These are phyloP conservation scores for Synanthedon tipuliformis DNA, from an alignment of 2,888 invertebrate genomes.

Conservation along the genomic window DNA sequence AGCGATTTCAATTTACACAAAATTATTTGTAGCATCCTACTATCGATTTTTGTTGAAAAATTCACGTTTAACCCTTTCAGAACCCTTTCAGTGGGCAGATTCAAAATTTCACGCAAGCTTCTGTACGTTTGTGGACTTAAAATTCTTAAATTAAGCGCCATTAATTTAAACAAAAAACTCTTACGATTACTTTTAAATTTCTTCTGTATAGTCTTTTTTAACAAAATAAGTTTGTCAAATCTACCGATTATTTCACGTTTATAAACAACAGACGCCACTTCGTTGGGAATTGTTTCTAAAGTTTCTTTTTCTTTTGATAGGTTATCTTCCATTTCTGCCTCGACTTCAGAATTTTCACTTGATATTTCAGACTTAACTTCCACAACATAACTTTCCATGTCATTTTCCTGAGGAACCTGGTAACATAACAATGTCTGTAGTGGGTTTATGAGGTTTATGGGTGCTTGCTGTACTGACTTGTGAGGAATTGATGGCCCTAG, in stretches of 20 bases:
- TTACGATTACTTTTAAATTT: not conserved
- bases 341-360: not conserved
- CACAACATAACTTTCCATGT: not conserved
- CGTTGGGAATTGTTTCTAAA: not conserved
- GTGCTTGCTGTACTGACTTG: no score
- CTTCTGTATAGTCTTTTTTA: not conserved
- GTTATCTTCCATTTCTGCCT: not conserved
- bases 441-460: no score
- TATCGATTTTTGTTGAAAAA: not conserved
- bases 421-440: no score
- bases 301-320: not conserved
- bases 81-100: not conserved
- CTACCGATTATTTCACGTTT: not conserved
- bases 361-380: not conserved
- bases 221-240: not conserved
- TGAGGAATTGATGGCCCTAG: no score
- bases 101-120: not conserved
- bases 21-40: not conserved
- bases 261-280: not conserved
- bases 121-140: not conserved
- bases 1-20: not conserved
- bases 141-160: not conserved
- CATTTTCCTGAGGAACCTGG: no score
- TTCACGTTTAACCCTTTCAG: not conserved
- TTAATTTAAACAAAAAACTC: not conserved